phyloP scores from a whole-genome alignment of 1,140 invertebrate species.

The Brachionus rubens region DNA sequence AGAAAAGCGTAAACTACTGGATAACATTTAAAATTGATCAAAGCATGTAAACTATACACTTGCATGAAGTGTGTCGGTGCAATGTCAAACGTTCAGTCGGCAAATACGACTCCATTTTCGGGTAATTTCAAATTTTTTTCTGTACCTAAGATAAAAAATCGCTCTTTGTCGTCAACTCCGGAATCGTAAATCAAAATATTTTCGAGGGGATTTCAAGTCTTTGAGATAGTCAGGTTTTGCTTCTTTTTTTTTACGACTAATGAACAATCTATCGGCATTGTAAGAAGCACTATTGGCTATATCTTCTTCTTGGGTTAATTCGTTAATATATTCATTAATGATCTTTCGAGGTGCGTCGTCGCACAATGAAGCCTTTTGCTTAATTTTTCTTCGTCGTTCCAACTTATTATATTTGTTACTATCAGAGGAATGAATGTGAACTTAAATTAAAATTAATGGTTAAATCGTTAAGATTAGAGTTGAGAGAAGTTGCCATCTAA shows the following conservation, averaged over 20 bases:
- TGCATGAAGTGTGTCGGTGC: not conserved
- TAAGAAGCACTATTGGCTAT: not conserved
- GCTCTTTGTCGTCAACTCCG: not conserved
- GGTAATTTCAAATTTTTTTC: not conserved
- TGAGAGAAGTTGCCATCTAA: too few relatives aligned
- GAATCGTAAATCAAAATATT: slow-evolving; percentile 3
- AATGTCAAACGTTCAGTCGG: not conserved
- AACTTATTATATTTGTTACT: not conserved
- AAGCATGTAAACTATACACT: slow-evolving; percentile 16
- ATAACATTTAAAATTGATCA: slow-evolving; percentile 4
- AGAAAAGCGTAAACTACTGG: not conserved
- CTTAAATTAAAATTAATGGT: not conserved
- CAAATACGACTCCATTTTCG: not conserved
- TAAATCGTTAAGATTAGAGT: not conserved
- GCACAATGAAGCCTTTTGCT: not conserved
- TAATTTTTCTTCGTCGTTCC: slow-evolving; percentile 8
- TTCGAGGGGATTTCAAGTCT: not conserved
- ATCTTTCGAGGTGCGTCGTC: not conserved
- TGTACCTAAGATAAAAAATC: not conserved
- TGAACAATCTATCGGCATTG: slow-evolving; percentile 2
- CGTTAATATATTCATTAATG: not conserved
- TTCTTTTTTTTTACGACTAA: not conserved
- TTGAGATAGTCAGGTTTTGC: slow-evolving; percentile 1
- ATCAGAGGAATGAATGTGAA: slow-evolving; percentile 4
- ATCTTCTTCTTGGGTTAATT: not conserved